Evolutionary conservation across 2,797 vertebrate genomes (phyloP).

Genomic region (Crypturellus tataupa): DNA sequence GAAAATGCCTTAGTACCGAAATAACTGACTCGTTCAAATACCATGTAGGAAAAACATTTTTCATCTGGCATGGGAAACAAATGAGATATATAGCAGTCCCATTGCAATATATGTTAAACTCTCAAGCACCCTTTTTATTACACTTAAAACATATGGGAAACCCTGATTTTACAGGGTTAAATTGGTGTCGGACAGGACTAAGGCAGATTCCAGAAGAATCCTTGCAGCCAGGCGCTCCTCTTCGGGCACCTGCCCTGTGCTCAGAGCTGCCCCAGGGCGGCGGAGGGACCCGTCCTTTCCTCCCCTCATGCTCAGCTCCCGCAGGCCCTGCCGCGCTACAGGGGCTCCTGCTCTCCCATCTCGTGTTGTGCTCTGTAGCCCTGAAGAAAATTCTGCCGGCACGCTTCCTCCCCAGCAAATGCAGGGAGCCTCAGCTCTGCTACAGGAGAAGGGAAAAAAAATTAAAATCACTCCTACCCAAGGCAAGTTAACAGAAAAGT

Average conservation of each 20-base stretch:
- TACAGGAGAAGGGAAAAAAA: neutral
- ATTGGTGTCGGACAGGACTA: neutral
- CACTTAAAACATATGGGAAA: neutral
- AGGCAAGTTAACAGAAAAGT: neutral
- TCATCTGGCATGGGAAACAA: neutral
- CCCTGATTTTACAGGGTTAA: neutral
- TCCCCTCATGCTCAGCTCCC: neutral
- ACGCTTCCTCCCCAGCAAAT: neutral
- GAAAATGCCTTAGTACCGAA: neutral
- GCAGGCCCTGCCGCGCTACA: constrained; percentile 8
- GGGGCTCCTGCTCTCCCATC: neutral
- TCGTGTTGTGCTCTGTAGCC: neutral
- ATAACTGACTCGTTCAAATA: neutral
- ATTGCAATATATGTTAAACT: neutral
- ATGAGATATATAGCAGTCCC: neutral
- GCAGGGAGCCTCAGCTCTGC: neutral
- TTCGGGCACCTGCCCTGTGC: neutral
- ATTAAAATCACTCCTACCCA: neutral
- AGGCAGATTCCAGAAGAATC: neutral
- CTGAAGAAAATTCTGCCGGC: neutral
- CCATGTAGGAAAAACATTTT: neutral
- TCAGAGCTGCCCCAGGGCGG: neutral
- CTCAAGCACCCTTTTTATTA: neutral
- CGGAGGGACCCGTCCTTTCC: neutral
- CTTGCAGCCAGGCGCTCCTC: neutral